These are phyloP conservation scores for Tetragonisca angustula DNA, from an alignment of 2,888 invertebrate genomes.

Conservation along the genomic window DNA sequence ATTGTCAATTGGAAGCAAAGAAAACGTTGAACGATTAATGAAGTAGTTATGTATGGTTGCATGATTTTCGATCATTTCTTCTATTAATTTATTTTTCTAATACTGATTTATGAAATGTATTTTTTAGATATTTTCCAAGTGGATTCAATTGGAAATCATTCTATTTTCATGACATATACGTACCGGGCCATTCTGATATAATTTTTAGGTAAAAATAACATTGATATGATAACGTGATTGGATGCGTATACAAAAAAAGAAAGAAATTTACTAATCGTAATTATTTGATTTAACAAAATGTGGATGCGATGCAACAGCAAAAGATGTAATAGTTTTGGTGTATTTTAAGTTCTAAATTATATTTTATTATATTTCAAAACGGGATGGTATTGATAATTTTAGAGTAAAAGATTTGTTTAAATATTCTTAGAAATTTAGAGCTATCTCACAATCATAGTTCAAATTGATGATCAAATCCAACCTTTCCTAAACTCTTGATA, in stretches of 20 bases:
- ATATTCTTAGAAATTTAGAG: neutral
- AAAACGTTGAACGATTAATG: neutral
- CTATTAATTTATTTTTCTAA: neutral
- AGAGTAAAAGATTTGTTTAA: neutral
- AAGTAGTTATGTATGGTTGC: neutral
- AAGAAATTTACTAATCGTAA: neutral
- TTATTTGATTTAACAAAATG: neutral
- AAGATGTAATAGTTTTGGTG: neutral
- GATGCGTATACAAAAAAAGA: neutral
- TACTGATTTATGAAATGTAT: neutral
- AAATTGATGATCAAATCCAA: neutral
- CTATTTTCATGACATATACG: slow-evolving; percentile 30
- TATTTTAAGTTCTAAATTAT: neutral
- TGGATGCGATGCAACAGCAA: neutral
- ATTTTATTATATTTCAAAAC: neutral
- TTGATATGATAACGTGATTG: neutral
- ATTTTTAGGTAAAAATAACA: slow-evolving; percentile 4
- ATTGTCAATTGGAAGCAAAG: neutral
- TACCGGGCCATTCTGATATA: neutral
- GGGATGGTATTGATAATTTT: no score
- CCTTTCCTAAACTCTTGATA: neutral
- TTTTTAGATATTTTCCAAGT: neutral
- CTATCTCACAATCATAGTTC: neutral
- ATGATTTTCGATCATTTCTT: neutral
- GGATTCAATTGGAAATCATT: slow-evolving; percentile 25